These are phyloP conservation scores for Tapirus indicus DNA, from an alignment of 2,797 vertebrate species.

Conservation along the genomic window DNA sequence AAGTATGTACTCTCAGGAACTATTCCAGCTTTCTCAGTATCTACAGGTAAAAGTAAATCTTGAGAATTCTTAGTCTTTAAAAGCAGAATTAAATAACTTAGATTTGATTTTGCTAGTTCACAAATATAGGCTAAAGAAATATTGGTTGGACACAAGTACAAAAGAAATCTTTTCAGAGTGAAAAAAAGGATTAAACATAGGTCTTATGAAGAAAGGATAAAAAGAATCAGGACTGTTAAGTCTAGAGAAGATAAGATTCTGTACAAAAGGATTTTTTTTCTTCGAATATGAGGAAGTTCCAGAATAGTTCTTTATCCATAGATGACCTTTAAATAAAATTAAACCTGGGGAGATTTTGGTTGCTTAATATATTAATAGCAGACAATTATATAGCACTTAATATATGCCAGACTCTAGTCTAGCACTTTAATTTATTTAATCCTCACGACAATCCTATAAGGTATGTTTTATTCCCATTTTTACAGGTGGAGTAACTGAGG, in stretches of 20 bases:
- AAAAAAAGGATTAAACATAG: slow-evolving; percentile 43
- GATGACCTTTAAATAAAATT: slow-evolving; percentile 61
- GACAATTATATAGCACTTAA: background rate
- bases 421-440: slow-evolving; percentile 45
- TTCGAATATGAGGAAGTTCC: background rate
- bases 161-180: slow-evolving; percentile 57
- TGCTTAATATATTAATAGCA: slow-evolving; percentile 32
- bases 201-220: background rate
- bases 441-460: background rate
- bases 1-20: slow-evolving; percentile 99
- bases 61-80: slow-evolving; percentile 65
- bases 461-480: slow-evolving; percentile 49
- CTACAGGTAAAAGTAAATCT: slow-evolving; percentile 94
- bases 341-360: background rate
- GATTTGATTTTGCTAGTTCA: slow-evolving; percentile 61
- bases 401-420: background rate
- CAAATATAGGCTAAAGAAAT: slow-evolving; percentile 41
- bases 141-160: slow-evolving; percentile 9
- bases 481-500: slow-evolving; percentile 3
- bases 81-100: slow-evolving; percentile 47
- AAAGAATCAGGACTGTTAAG: background rate
- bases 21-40: slow-evolving; percentile 99
- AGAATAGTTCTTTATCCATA: slow-evolving; percentile 43
- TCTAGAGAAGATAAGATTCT: slow-evolving; percentile 51
- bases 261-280: slow-evolving; percentile 10